phyloP scores from a whole-genome alignment of 2,113 vertebrate genomes.

The Syrrhaptes paradoxus region DNA sequence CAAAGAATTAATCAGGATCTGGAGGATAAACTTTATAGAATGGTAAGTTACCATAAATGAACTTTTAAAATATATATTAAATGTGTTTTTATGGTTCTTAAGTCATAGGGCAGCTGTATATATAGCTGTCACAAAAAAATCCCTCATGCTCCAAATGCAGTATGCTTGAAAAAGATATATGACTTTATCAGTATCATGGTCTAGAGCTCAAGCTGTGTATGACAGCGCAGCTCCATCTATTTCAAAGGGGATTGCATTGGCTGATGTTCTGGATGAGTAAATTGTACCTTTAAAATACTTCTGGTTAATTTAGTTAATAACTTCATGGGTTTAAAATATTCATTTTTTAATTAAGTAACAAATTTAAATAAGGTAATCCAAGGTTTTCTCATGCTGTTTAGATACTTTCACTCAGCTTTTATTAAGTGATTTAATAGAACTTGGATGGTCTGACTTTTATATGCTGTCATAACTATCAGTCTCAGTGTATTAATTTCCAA shows the following conservation, averaged over 20 bases:
- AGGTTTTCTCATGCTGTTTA: neutral
- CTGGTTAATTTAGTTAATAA: slow-evolving; percentile 35
- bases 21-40: slow-evolving; percentile 93
- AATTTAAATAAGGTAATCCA: neutral
- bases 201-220: neutral
- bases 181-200: neutral
- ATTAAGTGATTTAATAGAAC: neutral
- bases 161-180: neutral
- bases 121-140: neutral
- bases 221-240: neutral
- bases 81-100: neutral
- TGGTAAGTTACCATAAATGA: slow-evolving; percentile 77
- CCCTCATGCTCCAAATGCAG: neutral
- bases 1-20: slow-evolving; percentile 97
- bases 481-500: neutral
- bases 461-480: neutral
- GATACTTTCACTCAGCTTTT: neutral
- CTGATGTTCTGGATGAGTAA: neutral
- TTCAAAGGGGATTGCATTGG: neutral
- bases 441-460: neutral
- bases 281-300: slow-evolving; percentile 33
- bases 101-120: neutral
- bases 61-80: neutral
- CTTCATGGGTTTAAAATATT: neutral
- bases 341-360: slow-evolving; percentile 20